phyloP scores from a whole-genome alignment of 2,888 invertebrate genomes.

The Dryobota labecula region DNA sequence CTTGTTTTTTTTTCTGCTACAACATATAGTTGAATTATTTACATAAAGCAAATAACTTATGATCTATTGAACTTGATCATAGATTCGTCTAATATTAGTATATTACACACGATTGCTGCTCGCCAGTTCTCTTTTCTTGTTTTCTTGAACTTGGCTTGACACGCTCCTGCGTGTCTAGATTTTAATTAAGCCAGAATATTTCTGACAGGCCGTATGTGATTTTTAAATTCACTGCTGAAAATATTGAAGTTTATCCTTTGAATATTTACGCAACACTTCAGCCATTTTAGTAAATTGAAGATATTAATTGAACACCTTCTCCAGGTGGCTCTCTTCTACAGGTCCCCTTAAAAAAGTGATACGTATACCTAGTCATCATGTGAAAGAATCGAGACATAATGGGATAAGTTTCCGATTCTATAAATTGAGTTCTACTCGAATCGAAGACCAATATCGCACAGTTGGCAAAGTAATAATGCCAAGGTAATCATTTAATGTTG shows the following conservation, averaged over 20 bases:
- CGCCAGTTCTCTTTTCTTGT: no score
- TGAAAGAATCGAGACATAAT: constrained; percentile 65
- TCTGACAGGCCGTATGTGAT: neutral
- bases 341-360: constrained; percentile 30
- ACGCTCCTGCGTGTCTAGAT: no score
- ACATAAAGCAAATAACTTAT: no score
- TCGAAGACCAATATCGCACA: constrained; percentile 47
- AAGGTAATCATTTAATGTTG: constrained; percentile 47
- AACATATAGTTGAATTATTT: no score
- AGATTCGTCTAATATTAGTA: no score
- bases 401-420: constrained; percentile 65
- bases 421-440: constrained; percentile 59
- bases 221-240: neutral
- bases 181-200: constrained; percentile 33
- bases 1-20: no score
- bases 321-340: no score
- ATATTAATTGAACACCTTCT: constrained; percentile 11
- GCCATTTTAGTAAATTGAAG: neutral
- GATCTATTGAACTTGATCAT: no score
- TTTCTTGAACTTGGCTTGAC: no score
- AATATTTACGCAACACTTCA: neutral
- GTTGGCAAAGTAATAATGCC: constrained; percentile 46
- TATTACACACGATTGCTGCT: no score
- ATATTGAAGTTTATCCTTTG: neutral
- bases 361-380: constrained; percentile 25